These are phyloP conservation scores for Urocyon cinereoargenteus DNA, from an alignment of 2,797 vertebrate species.

Conservation along the genomic window DNA sequence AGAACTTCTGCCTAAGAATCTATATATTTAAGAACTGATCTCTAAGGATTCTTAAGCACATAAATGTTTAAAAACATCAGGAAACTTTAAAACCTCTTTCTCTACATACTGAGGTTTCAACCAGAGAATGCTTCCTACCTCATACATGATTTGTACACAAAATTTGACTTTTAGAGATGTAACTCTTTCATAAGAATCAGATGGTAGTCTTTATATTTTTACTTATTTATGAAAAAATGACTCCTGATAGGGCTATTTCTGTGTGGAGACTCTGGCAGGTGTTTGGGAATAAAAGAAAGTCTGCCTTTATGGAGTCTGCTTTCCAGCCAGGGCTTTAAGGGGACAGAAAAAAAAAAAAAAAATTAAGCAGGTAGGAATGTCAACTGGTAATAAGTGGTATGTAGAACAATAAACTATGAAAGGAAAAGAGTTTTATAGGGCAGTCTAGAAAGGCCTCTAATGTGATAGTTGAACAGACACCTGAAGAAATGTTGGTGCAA, in stretches of 20 bases:
- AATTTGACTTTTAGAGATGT: background rate
- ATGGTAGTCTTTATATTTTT: background rate
- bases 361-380: background rate
- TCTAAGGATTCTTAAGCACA: background rate
- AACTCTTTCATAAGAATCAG: constrained; percentile 16
- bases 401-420: background rate
- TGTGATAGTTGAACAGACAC: background rate
- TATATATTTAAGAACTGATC: background rate
- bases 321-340: background rate
- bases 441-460: background rate
- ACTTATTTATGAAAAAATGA: background rate
- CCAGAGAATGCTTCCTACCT: background rate
- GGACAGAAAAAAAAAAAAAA: background rate
- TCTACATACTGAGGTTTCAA: background rate
- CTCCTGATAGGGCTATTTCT: background rate
- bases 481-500: background rate
- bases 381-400: background rate
- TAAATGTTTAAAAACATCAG: constrained; percentile 38
- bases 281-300: background rate
- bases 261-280: background rate
- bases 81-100: constrained; percentile 30
- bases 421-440: background rate
- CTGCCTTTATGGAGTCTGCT: background rate
- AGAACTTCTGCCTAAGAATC: background rate
- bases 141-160: background rate